Percentiles rank a stretch among this genome's conserved stretches.
Evolutionary conservation across 1,140 invertebrate genomes (phyloP).

Genomic region (Linepithema humile): DNA sequence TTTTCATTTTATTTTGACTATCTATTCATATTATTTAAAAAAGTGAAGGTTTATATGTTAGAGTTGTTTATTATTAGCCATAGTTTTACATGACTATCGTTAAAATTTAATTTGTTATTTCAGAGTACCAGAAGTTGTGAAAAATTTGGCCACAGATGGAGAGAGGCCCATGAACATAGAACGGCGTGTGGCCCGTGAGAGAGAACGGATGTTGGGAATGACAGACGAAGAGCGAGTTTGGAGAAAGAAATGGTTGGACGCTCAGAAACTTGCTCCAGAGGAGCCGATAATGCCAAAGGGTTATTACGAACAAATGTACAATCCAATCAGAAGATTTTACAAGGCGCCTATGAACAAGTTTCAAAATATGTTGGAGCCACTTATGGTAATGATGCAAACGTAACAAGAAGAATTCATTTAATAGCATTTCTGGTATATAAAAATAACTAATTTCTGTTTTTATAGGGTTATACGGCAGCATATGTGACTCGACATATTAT

Average conservation of each 20-base stretch:
- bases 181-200: conserved; percentile 89
- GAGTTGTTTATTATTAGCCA: neutral
- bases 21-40: neutral
- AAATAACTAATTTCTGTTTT: conserved; percentile 58
- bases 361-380: conserved; percentile 84
- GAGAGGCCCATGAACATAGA: conserved; percentile 89
- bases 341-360: conserved; percentile 89
- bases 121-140: conserved; percentile 50
- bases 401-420: conserved; percentile 46
- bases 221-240: conserved; percentile 92
- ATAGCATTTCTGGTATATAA: conserved; percentile 4
- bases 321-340: conserved; percentile 92
- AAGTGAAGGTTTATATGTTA: neutral
- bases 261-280: conserved; percentile 89
- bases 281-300: conserved; percentile 89
- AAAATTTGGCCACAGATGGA: conserved; percentile 73
- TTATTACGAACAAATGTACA: conserved; percentile 88
- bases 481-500: conserved; percentile 86
- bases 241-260: conserved; percentile 93
- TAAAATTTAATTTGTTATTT: neutral
- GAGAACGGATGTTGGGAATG: conserved; percentile 93
- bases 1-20: neutral
- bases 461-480: conserved; percentile 86
- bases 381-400: conserved; percentile 85
- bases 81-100: neutral